Evolutionary conservation across 2,113 vertebrate genomes (phyloP).

Genomic region (Coryphaenoides rupestris): DNA sequence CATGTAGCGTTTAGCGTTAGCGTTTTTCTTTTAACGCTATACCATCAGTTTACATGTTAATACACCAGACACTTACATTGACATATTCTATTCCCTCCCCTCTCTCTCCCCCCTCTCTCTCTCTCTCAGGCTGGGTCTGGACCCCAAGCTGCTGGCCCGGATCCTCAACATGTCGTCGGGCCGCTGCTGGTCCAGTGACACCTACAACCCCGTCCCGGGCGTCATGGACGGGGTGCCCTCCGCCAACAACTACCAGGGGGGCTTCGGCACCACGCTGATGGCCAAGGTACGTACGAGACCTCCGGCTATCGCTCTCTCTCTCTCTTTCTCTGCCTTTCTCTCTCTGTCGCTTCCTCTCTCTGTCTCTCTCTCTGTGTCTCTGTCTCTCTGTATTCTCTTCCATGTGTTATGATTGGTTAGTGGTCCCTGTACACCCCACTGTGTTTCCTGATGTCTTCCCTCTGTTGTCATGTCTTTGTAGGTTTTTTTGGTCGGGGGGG

Average conservation of each 20-base stretch:
- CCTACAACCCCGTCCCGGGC: conserved; percentile 94
- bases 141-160: conserved; percentile 91
- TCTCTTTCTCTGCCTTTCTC: background rate
- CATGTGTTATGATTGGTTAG: background rate
- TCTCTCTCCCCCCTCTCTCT: conserved; percentile 45
- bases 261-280: conserved; percentile 94
- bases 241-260: conserved; percentile 94
- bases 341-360: background rate
- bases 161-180: conserved; percentile 96
- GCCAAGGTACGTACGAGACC: conserved; percentile 76
- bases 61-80: background rate
- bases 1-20: too few relatives aligned
- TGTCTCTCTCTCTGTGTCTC: background rate
- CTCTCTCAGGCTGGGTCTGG: conserved; percentile 89
- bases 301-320: background rate
- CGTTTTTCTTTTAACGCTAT: too few relatives aligned
- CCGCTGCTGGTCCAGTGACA: conserved; percentile 97
- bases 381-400: background rate
- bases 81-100: background rate
- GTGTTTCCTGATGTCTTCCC: background rate
- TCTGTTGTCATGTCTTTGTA: background rate
- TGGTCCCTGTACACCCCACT: too few relatives aligned
- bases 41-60: too few relatives aligned
- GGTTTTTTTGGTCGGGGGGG: background rate
- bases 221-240: conserved; percentile 98